These are phyloP conservation scores for Epizoanthus scotinus DNA, from an alignment of 92 coral and sea anemone genomes.

Conservation along the genomic window DNA sequence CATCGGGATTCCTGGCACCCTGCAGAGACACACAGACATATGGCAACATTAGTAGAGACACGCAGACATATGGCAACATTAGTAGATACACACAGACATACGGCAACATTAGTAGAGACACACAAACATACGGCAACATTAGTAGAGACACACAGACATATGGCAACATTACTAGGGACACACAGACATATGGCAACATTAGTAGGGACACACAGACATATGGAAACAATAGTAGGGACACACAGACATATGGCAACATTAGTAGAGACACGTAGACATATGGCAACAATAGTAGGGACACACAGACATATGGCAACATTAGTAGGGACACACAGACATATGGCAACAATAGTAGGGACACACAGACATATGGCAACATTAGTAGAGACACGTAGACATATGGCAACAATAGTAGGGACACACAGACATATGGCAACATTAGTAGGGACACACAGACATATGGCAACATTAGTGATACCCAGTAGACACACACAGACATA, in stretches of 20 bases:
- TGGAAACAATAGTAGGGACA: not conserved
- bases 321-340: conserved; percentile 10
- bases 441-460: not conserved
- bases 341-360: conserved; percentile 1
- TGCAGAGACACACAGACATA: conserved; percentile 26
- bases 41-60: not conserved
- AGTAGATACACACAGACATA: no score
- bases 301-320: not conserved
- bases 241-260: not conserved
- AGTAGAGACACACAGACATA: no score
- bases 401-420: not conserved
- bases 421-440: not conserved
- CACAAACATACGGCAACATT: not conserved
- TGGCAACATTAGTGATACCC: not conserved
- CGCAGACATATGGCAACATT: not conserved
- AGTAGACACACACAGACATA: no score
- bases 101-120: not conserved
- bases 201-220: no score
- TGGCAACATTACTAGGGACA: not conserved
- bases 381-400: not conserved
- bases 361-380: not conserved
- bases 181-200: not conserved
- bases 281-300: not conserved
- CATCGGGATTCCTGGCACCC: conserved; percentile 91
- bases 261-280: no score